Base-by-base conservation (phyloP, 2,113 vertebrate species). In the Passer montanus region DNA sequence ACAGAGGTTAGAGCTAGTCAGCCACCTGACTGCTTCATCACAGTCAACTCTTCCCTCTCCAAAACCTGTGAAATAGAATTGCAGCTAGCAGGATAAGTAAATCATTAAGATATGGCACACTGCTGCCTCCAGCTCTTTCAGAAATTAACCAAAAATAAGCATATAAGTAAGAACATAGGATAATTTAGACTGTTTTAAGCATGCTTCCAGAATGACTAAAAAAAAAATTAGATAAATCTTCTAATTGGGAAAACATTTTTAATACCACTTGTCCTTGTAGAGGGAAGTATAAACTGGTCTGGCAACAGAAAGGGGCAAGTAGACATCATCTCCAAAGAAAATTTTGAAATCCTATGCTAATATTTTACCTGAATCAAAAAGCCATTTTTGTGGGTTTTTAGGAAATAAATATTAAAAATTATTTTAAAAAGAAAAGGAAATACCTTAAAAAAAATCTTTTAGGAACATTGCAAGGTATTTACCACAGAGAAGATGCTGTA, bases 1-100 rank as follows among this genome's bases (percentile, higher is more conserved):
- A 83, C 97, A 94, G 26, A 99, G 98, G 49, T 97, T 87, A 70
- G 97, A 91, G 76, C 98, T 98, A 43, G 96, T 98, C 63, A 99
- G 96, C 98, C 98, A 99, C 37, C 46, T 97, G 37, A 97, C 69
- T 6, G 97, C 97, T 74, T 98, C 97, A 87, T 94, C 67, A 84
- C 72, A 95, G 20, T 53, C 83, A n/a, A 87, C 72, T 60, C 95
- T 95, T 23, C 97, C 97, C 46, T 97, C 95, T 56, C 95, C 91
- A 6, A 41, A 60, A 47, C 83, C 98, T 95, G 82, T 68, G 74
- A 90, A 94, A 69, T 31, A 55, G 70, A 60, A 91, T 50, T 63
- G 60, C 76, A 56, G 66, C 13, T 52, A 70, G 56, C 53, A 80
- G 58, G 69, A 46, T 63, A 81, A 89, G 14, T 24, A n/a, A 80